These are phyloP conservation scores for Popillia japonica DNA, from an alignment of 1,140 invertebrate genomes.

Conservation along the genomic window DNA sequence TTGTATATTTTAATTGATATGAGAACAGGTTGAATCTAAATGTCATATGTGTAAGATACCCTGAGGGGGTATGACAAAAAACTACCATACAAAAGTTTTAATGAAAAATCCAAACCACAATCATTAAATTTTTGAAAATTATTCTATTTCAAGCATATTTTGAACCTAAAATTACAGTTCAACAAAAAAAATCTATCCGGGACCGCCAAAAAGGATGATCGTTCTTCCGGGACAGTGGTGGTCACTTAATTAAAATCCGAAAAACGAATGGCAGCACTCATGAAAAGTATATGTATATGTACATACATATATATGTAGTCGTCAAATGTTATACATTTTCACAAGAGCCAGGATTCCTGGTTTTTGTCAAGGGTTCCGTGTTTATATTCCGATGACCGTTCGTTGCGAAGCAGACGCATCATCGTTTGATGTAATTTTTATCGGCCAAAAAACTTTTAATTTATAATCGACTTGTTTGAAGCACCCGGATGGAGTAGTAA, in stretches of 20 bases:
- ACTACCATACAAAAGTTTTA: too few species aligned
- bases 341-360: neutral
- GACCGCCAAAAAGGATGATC: neutral
- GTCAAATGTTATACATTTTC: slow-evolving; percentile 35
- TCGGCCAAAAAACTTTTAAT: slow-evolving; percentile 36
- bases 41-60: neutral
- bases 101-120: too few species aligned
- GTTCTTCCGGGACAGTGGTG: neutral
- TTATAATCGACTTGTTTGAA: slow-evolving; percentile 35
- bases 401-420: neutral
- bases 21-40: neutral
- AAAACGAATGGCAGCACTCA: neutral
- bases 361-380: slow-evolving; percentile 13
- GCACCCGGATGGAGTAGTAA: neutral
- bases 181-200: neutral
- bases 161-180: neutral
- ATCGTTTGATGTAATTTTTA: slow-evolving; percentile 39
- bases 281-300: slow-evolving; percentile 3
- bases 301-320: neutral
- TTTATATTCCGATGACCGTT: slow-evolving; percentile 29
- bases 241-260: slow-evolving; percentile 36
- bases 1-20: neutral
- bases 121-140: too few species aligned
- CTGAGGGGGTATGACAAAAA: too few species aligned
- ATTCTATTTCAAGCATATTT: too few species aligned